phyloP scores from a whole-genome alignment of 2,888 invertebrate species.

The Idaea dimidiata region DNA sequence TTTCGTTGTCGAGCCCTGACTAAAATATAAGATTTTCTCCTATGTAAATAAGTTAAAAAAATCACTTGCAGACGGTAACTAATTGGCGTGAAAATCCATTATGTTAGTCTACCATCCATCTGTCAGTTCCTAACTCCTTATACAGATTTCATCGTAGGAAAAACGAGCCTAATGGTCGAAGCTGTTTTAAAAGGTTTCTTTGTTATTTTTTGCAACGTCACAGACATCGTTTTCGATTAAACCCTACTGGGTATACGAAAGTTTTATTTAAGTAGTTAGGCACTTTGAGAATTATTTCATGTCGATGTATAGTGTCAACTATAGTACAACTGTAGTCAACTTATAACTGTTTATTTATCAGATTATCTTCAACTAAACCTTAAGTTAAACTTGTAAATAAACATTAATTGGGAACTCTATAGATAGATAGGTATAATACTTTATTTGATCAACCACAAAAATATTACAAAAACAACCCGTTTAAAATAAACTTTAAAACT shows the following conservation, averaged over 20 bases:
- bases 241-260: slow-evolving; percentile 14
- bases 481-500: too few species aligned
- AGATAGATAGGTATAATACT: too few species aligned
- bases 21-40: background rate
- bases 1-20: background rate
- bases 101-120: slow-evolving; percentile 19
- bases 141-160: slow-evolving; percentile 25
- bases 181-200: slow-evolving; percentile 16
- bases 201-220: background rate
- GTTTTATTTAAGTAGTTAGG: too few species aligned
- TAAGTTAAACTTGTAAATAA: too few species aligned
- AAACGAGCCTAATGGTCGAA: slow-evolving; percentile 34
- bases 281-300: too few species aligned
- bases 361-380: too few species aligned
- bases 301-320: too few species aligned
- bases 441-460: too few species aligned
- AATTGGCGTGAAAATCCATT: slow-evolving; percentile 36
- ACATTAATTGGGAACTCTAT: too few species aligned
- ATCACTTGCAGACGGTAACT: slow-evolving; percentile 16
- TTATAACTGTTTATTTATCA: too few species aligned
- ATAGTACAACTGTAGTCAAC: too few species aligned
- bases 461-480: too few species aligned
- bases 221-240: background rate
- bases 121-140: slow-evolving; percentile 22
- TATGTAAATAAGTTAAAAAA: background rate